These are phyloP conservation scores for Chrysocyon brachyurus DNA, from an alignment of 2,797 vertebrate species.

Conservation along the genomic window DNA sequence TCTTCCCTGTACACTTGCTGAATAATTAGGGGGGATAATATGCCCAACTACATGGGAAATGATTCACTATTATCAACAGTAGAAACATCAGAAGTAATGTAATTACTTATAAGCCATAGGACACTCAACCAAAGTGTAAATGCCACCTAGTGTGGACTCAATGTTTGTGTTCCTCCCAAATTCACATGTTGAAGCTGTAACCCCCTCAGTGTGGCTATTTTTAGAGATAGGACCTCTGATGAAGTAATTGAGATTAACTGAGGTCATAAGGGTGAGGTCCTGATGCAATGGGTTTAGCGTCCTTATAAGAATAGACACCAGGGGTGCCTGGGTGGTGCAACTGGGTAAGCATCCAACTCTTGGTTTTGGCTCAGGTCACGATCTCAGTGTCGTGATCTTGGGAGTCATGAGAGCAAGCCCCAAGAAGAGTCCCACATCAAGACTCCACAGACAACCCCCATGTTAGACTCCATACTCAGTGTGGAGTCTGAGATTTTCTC, in stretches of 20 bases:
- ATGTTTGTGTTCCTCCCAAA: neutral
- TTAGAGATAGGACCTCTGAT: neutral
- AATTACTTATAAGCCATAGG: constrained; percentile 12
- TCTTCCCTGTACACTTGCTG: neutral
- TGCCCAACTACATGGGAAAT: neutral
- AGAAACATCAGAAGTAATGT: constrained; percentile 14
- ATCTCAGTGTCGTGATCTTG: neutral
- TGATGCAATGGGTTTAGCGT: neutral
- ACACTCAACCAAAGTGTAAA: constrained; percentile 44
- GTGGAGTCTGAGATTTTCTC: neutral
- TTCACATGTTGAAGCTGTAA: neutral
- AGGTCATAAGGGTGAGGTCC: neutral
- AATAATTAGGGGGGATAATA: neutral
- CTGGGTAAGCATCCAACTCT: neutral
- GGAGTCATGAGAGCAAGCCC: neutral
- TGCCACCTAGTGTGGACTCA: constrained; percentile 31
- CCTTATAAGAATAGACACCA: neutral
- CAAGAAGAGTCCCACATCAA: neutral
- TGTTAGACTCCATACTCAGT: neutral
- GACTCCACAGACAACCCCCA: neutral
- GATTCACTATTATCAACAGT: neutral
- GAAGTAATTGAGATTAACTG: neutral
- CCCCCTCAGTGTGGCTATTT: neutral
- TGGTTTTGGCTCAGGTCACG: neutral
- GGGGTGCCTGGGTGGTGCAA: neutral